Percentiles rank a stretch among this genome's conserved stretches.
Evolutionary conservation across 2,888 invertebrate genomes (phyloP).

Genomic region (Acanthosepion lycidas): DNA sequence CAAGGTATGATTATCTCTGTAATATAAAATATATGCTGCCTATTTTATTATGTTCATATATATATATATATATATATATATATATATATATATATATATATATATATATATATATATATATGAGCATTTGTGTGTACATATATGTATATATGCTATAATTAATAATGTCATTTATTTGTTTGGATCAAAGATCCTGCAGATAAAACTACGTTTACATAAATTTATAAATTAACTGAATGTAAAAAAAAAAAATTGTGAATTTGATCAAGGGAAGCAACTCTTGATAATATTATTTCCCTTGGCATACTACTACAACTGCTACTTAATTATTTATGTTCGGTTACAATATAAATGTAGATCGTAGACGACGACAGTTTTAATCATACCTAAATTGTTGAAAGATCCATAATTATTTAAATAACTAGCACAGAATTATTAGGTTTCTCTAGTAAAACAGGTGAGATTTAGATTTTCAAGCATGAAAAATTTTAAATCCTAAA

Average conservation of each 20-base stretch:
- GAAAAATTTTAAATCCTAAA: neutral
- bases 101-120: too few species aligned
- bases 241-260: neutral
- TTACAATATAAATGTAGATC: neutral
- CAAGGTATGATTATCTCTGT: too few species aligned
- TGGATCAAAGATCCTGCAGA: too few species aligned
- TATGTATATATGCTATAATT: too few species aligned
- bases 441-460: neutral
- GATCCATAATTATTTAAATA: neutral
- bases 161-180: too few species aligned
- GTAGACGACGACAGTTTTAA: neutral
- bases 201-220: too few species aligned
- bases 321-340: conserved; percentile 33
- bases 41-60: too few species aligned
- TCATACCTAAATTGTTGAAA: too few species aligned
- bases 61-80: too few species aligned
- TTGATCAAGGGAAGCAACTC: neutral
- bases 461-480: neutral
- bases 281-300: neutral
- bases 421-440: neutral
- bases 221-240: neutral
- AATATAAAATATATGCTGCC: too few species aligned
- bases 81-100: too few species aligned
- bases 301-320: neutral
- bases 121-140: too few species aligned